Evolutionary conservation across 2,888 invertebrate genomes (phyloP).

Genomic region (Xestia ashworthii): DNA sequence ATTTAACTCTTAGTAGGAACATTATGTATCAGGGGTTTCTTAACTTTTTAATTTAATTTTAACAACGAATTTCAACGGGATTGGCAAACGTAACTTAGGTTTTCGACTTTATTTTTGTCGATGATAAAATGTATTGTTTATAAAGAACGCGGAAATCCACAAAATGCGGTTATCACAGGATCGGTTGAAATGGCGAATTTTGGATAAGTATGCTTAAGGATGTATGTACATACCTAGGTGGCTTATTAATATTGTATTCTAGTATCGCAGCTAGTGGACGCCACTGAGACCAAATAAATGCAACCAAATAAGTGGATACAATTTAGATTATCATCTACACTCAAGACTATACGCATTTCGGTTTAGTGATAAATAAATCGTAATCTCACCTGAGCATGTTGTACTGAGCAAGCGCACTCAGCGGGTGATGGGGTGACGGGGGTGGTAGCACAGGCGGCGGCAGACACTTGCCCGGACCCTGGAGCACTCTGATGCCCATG

Average conservation of each 20-base stretch:
- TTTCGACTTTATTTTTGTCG: not conserved
- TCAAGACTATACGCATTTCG: not conserved
- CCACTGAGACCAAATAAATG: not conserved
- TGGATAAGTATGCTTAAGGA: not conserved
- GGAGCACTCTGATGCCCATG: conserved; percentile 96
- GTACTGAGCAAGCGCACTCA: conserved; percentile 81
- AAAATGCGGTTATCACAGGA: not conserved
- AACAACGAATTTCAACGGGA: not conserved
- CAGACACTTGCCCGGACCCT: conserved; percentile 89
- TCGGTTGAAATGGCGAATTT: not conserved
- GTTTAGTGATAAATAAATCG: not conserved
- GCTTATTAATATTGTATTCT: not conserved
- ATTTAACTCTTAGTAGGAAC: too few species aligned
- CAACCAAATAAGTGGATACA: not conserved
- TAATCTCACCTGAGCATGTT: conserved; percentile 80
- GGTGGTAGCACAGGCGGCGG: conserved; percentile 76
- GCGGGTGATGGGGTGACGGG: conserved; percentile 78
- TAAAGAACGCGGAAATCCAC: not conserved
- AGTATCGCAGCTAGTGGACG: not conserved
- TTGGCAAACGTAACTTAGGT: not conserved
- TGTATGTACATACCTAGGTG: not conserved
- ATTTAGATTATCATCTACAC: not conserved
- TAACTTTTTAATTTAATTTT: too few species aligned
- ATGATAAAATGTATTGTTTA: not conserved
- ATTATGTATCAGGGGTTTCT: too few species aligned